A percentile compares a stretch with the other conserved stretches of the same genome.
Evolutionary conservation across 1,140 invertebrate genomes (phyloP).

Genomic region (Coelopa frigida): DNA sequence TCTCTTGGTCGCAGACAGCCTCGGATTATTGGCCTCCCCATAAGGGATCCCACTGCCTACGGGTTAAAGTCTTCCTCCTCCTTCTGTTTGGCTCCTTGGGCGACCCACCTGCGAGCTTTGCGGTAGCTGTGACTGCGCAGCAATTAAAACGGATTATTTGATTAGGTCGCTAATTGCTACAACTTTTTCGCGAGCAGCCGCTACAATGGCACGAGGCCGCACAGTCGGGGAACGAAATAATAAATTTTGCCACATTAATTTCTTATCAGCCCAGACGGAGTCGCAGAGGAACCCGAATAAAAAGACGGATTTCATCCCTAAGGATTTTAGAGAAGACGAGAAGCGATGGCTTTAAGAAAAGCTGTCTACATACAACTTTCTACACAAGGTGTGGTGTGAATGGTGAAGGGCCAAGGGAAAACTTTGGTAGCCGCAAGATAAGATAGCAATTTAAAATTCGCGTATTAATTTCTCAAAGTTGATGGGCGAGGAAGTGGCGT

Average conservation of each 20-base stretch:
- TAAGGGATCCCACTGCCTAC: no score
- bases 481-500: no score
- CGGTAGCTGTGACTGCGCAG: background rate
- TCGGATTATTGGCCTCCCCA: no score
- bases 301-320: background rate
- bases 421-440: background rate
- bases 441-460: no score
- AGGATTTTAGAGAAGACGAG: background rate
- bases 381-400: background rate
- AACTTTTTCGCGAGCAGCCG: background rate
- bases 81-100: no score
- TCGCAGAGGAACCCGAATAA: no score
- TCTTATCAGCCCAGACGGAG: slow-evolving; percentile 5
- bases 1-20: no score
- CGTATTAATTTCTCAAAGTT: no score
- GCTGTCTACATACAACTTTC: background rate
- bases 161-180: slow-evolving; percentile 17
- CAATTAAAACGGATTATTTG: slow-evolving; percentile 19
- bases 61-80: no score
- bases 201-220: background rate
- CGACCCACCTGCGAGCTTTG: no score
- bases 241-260: slow-evolving; percentile 7
- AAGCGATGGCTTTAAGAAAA: no score
- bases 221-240: no score
- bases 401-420: slow-evolving; percentile 3